Conservation (phyloP, 1,140 invertebrate genomes). For the Hetaerina americana region DNA sequence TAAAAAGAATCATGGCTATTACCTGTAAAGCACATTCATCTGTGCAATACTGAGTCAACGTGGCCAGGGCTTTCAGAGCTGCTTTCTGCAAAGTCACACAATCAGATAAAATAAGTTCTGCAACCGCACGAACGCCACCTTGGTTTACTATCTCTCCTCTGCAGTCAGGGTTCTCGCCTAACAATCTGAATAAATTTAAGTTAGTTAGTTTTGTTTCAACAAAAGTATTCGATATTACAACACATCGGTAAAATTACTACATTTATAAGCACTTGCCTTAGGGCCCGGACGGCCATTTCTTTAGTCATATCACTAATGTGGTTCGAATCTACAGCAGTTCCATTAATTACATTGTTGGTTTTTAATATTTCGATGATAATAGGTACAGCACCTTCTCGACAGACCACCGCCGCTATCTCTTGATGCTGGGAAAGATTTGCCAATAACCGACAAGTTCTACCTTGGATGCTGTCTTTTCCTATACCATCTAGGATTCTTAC, state of each 20-base stretch:
- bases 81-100: neutral
- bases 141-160: neutral
- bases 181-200: neutral
- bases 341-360: conserved; percentile 10
- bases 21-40: neutral
- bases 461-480: conserved; percentile 31
- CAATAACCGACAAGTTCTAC: conserved; percentile 31
- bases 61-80: neutral
- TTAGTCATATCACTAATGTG: conserved; percentile 26
- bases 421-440: conserved; percentile 31
- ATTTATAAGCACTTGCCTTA: conserved; percentile 25
- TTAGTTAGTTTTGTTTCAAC: neutral
- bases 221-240: neutral
- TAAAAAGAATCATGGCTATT: too few relatives aligned
- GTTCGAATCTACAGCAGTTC: neutral
- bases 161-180: neutral
- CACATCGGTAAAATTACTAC: neutral
- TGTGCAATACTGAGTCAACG: neutral
- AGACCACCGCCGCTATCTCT: conserved; percentile 29
- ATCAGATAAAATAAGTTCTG: neutral
- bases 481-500: conserved; percentile 31
- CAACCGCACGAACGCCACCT: neutral
- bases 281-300: conserved; percentile 34
- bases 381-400: conserved; percentile 29
- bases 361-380: conserved; percentile 29